Evolutionary conservation across 2,888 invertebrate genomes (phyloP), one percentile per base, ranked within the genome.

Genomic region (Euzetes globulus): DNA sequence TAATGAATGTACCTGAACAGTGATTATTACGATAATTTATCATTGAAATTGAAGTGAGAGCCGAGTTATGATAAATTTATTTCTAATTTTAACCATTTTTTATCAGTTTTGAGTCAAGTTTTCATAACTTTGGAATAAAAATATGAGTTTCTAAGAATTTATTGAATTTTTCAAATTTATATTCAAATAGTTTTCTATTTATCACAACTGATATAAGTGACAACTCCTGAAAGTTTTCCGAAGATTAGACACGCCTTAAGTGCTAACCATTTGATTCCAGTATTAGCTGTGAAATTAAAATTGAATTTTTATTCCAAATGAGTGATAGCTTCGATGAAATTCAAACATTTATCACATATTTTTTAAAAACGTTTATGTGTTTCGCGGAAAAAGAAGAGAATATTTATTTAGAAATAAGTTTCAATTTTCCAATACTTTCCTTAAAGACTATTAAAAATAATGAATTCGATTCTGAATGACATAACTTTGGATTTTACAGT

Each of bases 271-370:
- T 19, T 13, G 19, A 19, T 58, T 58, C n/a, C 7, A 50, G 50
- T 47, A 47, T 58, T 58, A 58, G 25, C 22, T 58, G 5, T 15
- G 19, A 25, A 25, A 19, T 25, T 19, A 19, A 19, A 58, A 58
- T 58, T n/a, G 19, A 58, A 58, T 19, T 58, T 25, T 58, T 1
- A 50, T 58, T 58, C 27, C 3, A 58, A 33, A 58, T 58, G 58
- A 58, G 25, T 25, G 58, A 58, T 58, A 58, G 58, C 5, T 58
- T 58, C 25, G 13, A 22, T 13, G 19, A 58, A 7, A 25, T 58
- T 58, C 6, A 58, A 58, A 27, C 25, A 58, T 58, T 58, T 58
- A 15, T 58, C 58, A 58, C 25, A 58, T 58, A 58, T 25, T 58
- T 58, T 58, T 19, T 13, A 1, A 27, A 17, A 58, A 27, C 2